Base-by-base conservation (phyloP, 2,888 invertebrate species). In the Aphidius colemani region DNA sequence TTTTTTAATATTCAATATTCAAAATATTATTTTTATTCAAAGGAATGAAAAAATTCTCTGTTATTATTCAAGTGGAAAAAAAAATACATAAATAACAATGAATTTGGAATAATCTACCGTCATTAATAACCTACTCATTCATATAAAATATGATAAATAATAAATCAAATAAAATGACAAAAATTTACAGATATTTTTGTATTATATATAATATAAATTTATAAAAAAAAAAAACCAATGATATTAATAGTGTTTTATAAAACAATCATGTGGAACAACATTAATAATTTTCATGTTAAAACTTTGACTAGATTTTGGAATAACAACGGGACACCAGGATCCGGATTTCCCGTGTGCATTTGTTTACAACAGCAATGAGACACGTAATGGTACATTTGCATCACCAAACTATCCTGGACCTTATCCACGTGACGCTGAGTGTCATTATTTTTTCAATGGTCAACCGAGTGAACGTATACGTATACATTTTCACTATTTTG, bases 371-470 rank as follows among this genome's bases (percentile, higher is more conserved):
- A 94, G 94, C 83, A 90, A 89, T 74, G 89, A 90, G 75, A 88
- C 89, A 49, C 87, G 87, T 69, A 91, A 89, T 72, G 96, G 96
- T 8, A 90, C 90, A 63, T 92, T 96, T 78, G 89, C 90, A 64
- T 94, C 94, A 53, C 95, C 95, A 2, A 96, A 96, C 82, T 95
- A 92, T 78, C 96, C 96, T 0, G 95, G 95, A 11, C 88, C 90
- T 64, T 96, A 96, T 83, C 94, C 95, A 0, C 88, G 95, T 72
- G 90, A 95, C 78, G 92, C 95, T 0, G 92, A 94, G 78, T 96
- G 96, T 80, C 92, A 95, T 82, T 96, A 94, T 83, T 94, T 93
- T 83, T 96, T 96, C 81, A 89, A 94, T 77, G 96, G 94, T 6
- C 87, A 87, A 63, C 85, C 86, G 70, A 89, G 89, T 67, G 93